Percentiles rank a stretch among this genome's conserved stretches.
Evolutionary conservation across 2,113 vertebrate genomes (phyloP).

Genomic region (Grammomys dolichurus): DNA sequence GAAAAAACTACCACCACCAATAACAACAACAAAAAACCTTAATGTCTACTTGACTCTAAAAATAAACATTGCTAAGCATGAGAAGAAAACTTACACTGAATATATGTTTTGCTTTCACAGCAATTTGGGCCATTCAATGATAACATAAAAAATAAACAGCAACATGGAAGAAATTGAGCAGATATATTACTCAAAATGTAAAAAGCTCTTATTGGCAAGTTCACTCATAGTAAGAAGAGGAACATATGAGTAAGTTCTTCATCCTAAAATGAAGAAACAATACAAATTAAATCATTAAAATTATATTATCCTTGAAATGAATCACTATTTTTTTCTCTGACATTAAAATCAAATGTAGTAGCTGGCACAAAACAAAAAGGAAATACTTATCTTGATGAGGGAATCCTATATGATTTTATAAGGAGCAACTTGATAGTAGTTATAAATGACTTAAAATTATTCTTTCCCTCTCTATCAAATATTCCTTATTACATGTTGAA

Average conservation of each 20-base stretch:
- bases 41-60: conserved; percentile 20
- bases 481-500: not conserved
- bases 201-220: not conserved
- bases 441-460: not conserved
- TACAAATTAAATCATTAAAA: conserved; percentile 20
- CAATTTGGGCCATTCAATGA: not conserved
- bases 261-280: conserved; percentile 8
- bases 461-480: conserved; percentile 4
- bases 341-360: not conserved
- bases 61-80: conserved; percentile 25
- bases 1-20: no score
- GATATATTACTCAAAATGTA: not conserved
- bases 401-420: not conserved
- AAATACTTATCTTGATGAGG: not conserved
- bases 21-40: not conserved
- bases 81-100: conserved; percentile 19
- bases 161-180: not conserved
- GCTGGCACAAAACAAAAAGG: not conserved
- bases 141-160: not conserved
- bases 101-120: conserved; percentile 35
- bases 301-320: not conserved
- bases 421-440: not conserved
- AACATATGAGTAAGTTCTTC: not conserved
- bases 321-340: not conserved
- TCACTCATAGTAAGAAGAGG: not conserved